These are phyloP conservation scores for Manis pentadactyla DNA, from an alignment of 2,797 vertebrate genomes.

Conservation along the genomic window DNA sequence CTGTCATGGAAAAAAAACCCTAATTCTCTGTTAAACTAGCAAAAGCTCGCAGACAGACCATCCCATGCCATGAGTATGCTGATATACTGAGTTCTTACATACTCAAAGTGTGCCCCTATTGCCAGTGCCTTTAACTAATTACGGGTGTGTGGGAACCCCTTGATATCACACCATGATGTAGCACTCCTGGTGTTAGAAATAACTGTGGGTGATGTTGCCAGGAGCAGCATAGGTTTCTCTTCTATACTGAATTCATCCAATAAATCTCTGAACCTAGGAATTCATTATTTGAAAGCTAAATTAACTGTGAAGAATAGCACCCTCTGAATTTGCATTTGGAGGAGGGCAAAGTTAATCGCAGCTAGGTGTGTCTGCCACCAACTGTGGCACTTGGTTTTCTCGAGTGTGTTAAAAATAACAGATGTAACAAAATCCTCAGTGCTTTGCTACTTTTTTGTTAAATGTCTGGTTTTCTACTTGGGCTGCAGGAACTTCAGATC, in stretches of 20 bases:
- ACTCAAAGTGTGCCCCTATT: constrained; percentile 49
- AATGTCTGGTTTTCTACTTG: constrained; percentile 44
- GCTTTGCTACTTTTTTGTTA: constrained; percentile 42
- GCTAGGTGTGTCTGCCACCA: neutral
- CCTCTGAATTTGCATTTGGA: constrained; percentile 58
- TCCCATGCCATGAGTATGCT: neutral
- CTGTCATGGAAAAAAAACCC: neutral
- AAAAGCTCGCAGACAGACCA: constrained; percentile 43
- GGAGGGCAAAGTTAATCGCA: neutral
- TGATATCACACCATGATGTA: constrained; percentile 56
- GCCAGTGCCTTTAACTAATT: constrained; percentile 54
- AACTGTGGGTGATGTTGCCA: constrained; percentile 52
- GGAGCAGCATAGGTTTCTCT: constrained; percentile 38
- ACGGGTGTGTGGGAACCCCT: neutral
- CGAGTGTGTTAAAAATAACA: constrained; percentile 51
- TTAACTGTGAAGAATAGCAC: constrained; percentile 22
- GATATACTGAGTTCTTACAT: neutral
- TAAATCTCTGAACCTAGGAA: constrained; percentile 39
- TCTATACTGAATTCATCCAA: constrained; percentile 40
- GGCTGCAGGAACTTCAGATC: constrained; percentile 4
- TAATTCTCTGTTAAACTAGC: constrained; percentile 34
- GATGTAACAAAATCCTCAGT: constrained; percentile 26
- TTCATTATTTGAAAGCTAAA: constrained; percentile 41
- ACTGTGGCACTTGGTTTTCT: constrained; percentile 13
- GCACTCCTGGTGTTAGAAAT: constrained; percentile 36